Evolutionary conservation across 2,888 invertebrate genomes (phyloP).

Genomic region (Pollenia griseotomentosa): DNA sequence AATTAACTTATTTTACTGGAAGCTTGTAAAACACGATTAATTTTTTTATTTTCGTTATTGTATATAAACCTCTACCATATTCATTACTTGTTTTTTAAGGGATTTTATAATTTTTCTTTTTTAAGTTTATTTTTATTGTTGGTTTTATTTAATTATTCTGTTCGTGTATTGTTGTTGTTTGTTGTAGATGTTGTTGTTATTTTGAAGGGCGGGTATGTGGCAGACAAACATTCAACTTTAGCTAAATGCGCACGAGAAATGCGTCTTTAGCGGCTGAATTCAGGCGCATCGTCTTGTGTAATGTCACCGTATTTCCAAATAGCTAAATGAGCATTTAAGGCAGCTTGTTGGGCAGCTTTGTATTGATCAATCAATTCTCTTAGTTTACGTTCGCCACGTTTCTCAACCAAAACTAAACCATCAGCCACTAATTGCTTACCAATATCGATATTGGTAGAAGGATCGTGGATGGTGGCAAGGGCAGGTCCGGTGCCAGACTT

Average conservation of each 20-base stretch:
- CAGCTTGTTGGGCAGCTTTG: conserved; percentile 92
- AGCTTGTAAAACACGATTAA: conserved; percentile 71
- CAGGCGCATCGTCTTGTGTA: conserved; percentile 84
- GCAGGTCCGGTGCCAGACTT: conserved; percentile 83
- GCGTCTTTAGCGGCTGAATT: conserved; percentile 83
- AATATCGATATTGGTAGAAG: conserved; percentile 84
- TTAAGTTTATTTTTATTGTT: conserved; percentile 64
- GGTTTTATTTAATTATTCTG: conserved; percentile 62
- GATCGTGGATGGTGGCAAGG: conserved; percentile 83
- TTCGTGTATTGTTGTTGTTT: conserved; percentile 76
- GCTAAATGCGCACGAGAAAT: conserved; percentile 75
- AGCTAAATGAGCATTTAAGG: conserved; percentile 93
- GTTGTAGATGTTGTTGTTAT: conserved; percentile 71
- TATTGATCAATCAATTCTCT: conserved; percentile 92
- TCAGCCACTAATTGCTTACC: conserved; percentile 92
- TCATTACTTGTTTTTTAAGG: conserved; percentile 40
- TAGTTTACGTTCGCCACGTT: conserved; percentile 92
- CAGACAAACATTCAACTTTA: conserved; percentile 82
- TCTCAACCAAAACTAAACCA: conserved; percentile 93
- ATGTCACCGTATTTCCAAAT: conserved; percentile 99
- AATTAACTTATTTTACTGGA: conserved; percentile 67
- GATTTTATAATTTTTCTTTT: conserved; percentile 44
- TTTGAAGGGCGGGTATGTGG: conserved; percentile 84
- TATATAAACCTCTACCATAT: conserved; percentile 72
- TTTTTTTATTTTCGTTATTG: conserved; percentile 59